Evolutionary conservation across 1,140 invertebrate species (phyloP).

Genomic region (Psilanteris sp.): DNA sequence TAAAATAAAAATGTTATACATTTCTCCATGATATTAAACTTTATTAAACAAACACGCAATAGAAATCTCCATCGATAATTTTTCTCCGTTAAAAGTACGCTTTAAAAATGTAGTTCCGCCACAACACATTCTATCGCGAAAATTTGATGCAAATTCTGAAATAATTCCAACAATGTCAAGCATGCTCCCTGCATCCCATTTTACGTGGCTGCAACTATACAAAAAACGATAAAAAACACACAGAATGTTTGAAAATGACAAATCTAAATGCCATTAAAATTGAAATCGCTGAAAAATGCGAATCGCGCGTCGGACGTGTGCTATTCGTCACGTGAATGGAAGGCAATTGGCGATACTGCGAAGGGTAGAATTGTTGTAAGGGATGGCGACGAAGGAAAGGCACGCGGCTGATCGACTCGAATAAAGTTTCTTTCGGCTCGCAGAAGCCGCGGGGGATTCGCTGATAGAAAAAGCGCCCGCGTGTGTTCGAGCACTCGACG

Average conservation of each 20-base stretch:
- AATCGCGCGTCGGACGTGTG: conserved; percentile 39
- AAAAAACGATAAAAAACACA: no score
- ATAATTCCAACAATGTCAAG: no score
- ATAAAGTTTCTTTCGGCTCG: conserved; percentile 53
- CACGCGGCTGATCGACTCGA: conserved; percentile 56
- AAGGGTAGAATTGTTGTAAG: conserved; percentile 19
- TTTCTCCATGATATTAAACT: no score
- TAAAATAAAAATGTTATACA: no score
- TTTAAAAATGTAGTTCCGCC: no score
- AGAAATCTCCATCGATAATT: no score
- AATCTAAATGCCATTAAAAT: conserved; percentile 48
- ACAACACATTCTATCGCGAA: no score
- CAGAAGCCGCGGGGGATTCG: conserved; percentile 16
- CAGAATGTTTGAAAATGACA: conserved; percentile 31
- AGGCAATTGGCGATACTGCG: conserved; percentile 49
- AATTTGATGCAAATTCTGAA: no score
- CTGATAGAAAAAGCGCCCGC: conserved; percentile 24
- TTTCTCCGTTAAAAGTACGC: no score
- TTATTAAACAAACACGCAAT: no score
- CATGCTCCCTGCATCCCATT: no score
- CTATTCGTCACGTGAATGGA: conserved; percentile 58
- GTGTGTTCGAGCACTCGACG: conserved; percentile 39
- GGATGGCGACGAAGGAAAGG: conserved; percentile 47
- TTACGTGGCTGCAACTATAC: no score
- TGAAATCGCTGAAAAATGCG: conserved; percentile 48